Conservation (phyloP, 2,797 vertebrate genomes). For the Poliocrania exsul region DNA sequence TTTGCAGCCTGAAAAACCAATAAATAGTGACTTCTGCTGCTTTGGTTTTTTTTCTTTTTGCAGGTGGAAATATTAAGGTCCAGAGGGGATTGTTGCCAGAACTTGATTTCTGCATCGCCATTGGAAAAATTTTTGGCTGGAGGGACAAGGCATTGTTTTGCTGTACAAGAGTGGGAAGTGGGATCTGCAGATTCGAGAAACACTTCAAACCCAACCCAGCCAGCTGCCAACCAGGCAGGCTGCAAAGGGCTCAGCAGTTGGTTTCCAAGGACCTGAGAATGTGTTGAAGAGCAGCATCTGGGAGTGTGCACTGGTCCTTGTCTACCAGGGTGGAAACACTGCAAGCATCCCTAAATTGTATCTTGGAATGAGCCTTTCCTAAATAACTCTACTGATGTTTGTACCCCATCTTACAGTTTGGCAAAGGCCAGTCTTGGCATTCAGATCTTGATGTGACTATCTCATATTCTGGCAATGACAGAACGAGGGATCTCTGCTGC, state of each 20-base stretch:
- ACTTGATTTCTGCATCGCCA: fast-evolving
- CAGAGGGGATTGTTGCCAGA: background rate
- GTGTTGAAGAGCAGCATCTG: background rate
- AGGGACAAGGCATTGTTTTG: fast-evolving
- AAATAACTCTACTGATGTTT: background rate
- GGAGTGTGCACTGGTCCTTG: background rate
- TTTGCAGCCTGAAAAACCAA: background rate
- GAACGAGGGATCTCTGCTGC: background rate
- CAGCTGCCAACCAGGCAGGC: background rate
- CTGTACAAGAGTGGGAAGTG: background rate
- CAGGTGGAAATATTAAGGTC: background rate
- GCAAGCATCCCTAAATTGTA: background rate
- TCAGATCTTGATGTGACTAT: background rate
- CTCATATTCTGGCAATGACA: background rate
- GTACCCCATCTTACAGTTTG: background rate
- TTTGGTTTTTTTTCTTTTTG: background rate
- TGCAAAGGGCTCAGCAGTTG: background rate
- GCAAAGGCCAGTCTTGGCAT: background rate
- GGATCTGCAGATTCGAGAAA: background rate
- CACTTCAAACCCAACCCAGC: background rate
- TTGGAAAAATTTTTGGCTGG: background rate
- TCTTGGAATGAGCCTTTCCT: background rate
- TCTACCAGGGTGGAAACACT: background rate
- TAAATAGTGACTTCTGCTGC: background rate
- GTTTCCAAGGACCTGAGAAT: background rate